Conservation (phyloP, 2,113 vertebrate genomes). For the Heliornis fulica region DNA sequence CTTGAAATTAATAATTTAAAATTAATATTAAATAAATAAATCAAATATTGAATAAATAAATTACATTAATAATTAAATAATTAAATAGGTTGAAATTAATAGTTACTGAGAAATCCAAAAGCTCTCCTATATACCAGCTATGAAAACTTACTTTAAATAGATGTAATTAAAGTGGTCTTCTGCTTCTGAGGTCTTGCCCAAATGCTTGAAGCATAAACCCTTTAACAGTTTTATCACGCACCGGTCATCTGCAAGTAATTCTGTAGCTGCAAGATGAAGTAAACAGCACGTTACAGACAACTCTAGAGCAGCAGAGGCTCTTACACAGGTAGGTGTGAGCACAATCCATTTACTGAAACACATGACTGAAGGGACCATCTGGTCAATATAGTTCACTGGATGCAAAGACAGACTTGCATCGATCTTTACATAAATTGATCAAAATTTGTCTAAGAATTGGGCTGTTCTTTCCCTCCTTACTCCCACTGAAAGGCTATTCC, state of each 20-base stretch:
- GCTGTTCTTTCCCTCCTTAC: not conserved
- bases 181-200: constrained; percentile 85
- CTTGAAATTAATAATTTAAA: no score
- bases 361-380: not conserved
- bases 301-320: not conserved
- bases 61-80: no score
- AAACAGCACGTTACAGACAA: not conserved
- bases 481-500: not conserved
- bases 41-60: no score
- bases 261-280: constrained; percentile 75
- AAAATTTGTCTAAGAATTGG: not conserved
- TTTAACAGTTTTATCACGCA: constrained; percentile 91
- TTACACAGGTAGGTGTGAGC: not conserved
- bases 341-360: not conserved
- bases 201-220: constrained; percentile 93
- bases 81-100: no score
- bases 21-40: no score
- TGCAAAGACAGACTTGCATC: not conserved
- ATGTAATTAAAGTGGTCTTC: constrained; percentile 93
- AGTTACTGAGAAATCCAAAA: not conserved
- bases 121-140: not conserved
- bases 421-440: not conserved
- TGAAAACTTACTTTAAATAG: constrained; percentile 85
- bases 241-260: constrained; percentile 87
- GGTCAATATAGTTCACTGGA: not conserved